phyloP scores from a whole-genome alignment of 2,888 invertebrate genomes.

The Leptopilina drosophilae region DNA sequence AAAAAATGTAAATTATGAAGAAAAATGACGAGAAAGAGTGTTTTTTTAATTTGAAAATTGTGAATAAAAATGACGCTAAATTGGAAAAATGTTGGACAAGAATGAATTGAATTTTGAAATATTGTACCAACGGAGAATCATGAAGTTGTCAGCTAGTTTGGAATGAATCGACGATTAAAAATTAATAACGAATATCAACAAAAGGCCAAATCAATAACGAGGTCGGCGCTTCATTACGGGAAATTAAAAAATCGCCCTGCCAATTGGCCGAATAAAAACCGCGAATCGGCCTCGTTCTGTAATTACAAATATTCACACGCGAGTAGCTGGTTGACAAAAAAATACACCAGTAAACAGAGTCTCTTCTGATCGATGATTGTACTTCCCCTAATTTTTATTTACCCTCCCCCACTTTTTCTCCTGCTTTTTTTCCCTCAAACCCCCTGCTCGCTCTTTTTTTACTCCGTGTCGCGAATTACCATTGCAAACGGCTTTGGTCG shows the following conservation, averaged over 20 bases:
- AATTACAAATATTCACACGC: constrained; percentile 74
- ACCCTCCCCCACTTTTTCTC: constrained; percentile 28
- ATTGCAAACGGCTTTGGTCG: constrained; percentile 64
- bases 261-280: constrained; percentile 67
- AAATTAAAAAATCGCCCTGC: constrained; percentile 72
- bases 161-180: constrained; percentile 67
- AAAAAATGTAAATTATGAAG: no score
- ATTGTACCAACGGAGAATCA: constrained; percentile 2
- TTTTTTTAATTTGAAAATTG: no score
- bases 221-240: constrained; percentile 69
- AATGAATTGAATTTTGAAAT: not conserved
- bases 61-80: no score
- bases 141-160: constrained; percentile 11
- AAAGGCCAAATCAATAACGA: constrained; percentile 58
- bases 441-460: constrained; percentile 41
- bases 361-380: constrained; percentile 65
- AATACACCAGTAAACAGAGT: constrained; percentile 66
- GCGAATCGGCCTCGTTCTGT: constrained; percentile 62
- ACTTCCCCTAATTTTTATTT: not conserved
- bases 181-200: constrained; percentile 76
- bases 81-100: no score
- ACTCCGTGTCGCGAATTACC: constrained; percentile 61
- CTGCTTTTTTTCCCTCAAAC: constrained; percentile 26
- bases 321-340: constrained; percentile 59
- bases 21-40: no score